Conservation (phyloP, 2,797 vertebrate genomes). For the Lophotriccus pileatus region DNA sequence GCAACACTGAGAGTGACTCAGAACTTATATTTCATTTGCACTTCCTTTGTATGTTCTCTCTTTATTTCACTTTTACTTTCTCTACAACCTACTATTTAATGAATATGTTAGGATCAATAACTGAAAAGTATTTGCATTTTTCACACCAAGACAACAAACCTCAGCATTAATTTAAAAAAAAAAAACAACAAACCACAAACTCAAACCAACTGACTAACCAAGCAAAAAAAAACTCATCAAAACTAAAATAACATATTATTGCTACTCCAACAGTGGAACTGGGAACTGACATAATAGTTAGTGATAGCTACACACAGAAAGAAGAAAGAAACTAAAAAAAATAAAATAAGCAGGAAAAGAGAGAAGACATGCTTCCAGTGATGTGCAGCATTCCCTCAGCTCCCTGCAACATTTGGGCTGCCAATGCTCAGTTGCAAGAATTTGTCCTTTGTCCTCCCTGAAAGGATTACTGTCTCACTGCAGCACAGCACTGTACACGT, state of each 20-base stretch:
- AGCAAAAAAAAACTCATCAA: too few species aligned
- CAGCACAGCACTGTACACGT: not conserved
- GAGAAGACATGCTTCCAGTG: not conserved
- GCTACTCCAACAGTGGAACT: not conserved
- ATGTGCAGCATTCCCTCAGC: not conserved
- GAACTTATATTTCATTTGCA: not conserved
- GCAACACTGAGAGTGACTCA: not conserved
- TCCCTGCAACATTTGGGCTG: not conserved
- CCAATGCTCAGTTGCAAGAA: not conserved
- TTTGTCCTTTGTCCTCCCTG: not conserved
- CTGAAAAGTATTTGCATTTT: not conserved
- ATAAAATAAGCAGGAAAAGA: not conserved
- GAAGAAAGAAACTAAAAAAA: not conserved
- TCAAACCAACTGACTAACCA: too few species aligned
- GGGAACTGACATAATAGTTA: not conserved
- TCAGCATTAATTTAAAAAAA: not conserved
- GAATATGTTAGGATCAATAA: not conserved
- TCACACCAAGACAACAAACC: not conserved
- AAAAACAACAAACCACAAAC: not conserved
- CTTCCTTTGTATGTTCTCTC: not conserved
- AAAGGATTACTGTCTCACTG: fast-evolving
- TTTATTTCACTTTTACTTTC: not conserved
- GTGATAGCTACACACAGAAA: not conserved
- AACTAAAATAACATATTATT: not conserved
- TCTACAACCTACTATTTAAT: not conserved